These are phyloP conservation scores for Coreius guichenoti DNA, from an alignment of 2,797 vertebrate species.

Conservation along the genomic window DNA sequence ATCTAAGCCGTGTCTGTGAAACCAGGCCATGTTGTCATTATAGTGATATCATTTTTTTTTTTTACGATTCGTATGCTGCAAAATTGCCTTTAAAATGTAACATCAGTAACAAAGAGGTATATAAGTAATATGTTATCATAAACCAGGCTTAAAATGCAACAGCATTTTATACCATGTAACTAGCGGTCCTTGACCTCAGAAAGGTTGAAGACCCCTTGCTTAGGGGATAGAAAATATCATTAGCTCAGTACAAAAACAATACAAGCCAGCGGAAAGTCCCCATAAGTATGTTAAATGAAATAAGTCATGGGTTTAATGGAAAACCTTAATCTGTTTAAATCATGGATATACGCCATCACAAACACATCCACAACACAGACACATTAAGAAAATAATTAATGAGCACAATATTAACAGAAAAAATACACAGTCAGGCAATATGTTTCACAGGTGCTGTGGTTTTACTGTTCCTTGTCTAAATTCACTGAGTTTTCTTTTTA, in stretches of 20 bases:
- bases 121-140: background rate
- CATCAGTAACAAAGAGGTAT: background rate
- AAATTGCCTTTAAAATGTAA: background rate
- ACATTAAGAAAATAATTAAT: constrained; percentile 39
- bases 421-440: constrained; percentile 46
- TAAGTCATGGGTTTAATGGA: background rate
- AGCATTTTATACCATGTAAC: background rate
- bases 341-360: constrained; percentile 43
- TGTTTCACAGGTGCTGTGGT: constrained; percentile 51
- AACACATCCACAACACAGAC: constrained; percentile 44
- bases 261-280: background rate
- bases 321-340: constrained; percentile 24
- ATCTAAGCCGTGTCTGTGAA: background rate
- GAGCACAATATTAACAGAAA: constrained; percentile 36
- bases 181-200: background rate
- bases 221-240: background rate
- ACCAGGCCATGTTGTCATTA: background rate
- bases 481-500: constrained; percentile 3
- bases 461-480: constrained; percentile 24
- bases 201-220: background rate
- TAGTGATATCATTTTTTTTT: background rate
- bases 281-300: constrained; percentile 15
- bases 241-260: background rate
- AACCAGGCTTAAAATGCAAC: background rate
- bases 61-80: background rate